These are phyloP conservation scores for Caenorhabditis brenneri DNA, from an alignment of 1,140 invertebrate species.

Conservation along the genomic window DNA sequence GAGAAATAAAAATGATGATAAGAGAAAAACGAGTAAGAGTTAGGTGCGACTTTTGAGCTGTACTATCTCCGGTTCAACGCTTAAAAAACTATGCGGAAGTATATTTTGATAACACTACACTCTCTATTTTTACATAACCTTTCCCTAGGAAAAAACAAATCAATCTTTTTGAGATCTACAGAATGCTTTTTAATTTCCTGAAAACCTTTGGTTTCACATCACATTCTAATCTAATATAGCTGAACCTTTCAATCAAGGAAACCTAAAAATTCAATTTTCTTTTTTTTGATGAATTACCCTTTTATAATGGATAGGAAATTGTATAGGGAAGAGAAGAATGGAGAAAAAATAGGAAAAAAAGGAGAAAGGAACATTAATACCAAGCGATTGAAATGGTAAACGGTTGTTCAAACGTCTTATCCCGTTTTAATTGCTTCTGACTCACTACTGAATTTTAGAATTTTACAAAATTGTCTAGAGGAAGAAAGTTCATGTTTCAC, in stretches of 20 bases:
- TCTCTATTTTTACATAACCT: not conserved
- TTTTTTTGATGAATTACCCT: not conserved
- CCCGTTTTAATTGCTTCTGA: slow-evolving; percentile 14
- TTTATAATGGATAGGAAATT: not conserved
- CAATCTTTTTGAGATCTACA: not conserved
- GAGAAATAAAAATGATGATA: not conserved
- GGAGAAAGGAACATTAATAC: not conserved
- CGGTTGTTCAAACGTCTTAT: slow-evolving; percentile 11
- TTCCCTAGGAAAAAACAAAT: not conserved
- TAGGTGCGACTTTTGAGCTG: not conserved
- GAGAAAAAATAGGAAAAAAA: not conserved
- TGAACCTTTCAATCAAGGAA: not conserved
- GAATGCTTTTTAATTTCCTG: not conserved
- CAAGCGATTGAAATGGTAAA: slow-evolving; percentile 7
- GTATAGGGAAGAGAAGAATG: not conserved
- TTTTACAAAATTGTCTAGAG: not conserved
- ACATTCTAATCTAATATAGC: not conserved
- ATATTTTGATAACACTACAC: not conserved
- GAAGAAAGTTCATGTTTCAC: not conserved
- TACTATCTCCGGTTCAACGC: not conserved
- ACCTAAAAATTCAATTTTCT: not conserved
- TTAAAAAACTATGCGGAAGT: too few species aligned
- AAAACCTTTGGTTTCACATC: not conserved
- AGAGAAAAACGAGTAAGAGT: not conserved
- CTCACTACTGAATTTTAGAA: not conserved